Evolutionary conservation across 1,140 invertebrate species (phyloP).

Genomic region (Bombus waltoni): DNA sequence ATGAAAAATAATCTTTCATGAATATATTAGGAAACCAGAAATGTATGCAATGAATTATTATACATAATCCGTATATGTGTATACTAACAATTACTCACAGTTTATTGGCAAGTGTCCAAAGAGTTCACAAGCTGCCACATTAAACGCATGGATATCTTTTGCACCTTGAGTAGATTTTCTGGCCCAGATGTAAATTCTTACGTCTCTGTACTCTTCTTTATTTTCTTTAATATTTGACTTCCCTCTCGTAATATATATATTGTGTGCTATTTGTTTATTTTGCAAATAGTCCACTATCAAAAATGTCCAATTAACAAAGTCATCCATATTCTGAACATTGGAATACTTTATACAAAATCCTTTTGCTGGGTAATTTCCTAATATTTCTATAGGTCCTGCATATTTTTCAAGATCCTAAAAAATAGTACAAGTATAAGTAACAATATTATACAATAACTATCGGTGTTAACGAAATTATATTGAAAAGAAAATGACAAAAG

Average conservation of each 20-base stretch:
- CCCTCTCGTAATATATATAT: slow-evolving; percentile 86
- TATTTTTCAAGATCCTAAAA: slow-evolving; percentile 83
- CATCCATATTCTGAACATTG: slow-evolving; percentile 72
- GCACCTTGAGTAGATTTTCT: slow-evolving; percentile 82
- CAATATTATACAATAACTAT: background rate
- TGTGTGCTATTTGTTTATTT: slow-evolving; percentile 86
- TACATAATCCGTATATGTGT: background rate
- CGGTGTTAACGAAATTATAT: background rate
- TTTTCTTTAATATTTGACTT: slow-evolving; percentile 64
- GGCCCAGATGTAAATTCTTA: slow-evolving; percentile 87
- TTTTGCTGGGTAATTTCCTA: slow-evolving; percentile 84
- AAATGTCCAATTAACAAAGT: slow-evolving; percentile 77
- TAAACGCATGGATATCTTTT: slow-evolving; percentile 84
- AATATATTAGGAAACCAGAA: background rate
- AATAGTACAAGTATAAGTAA: slow-evolving; percentile 30
- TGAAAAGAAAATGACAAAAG: background rate
- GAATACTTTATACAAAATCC: slow-evolving; percentile 86
- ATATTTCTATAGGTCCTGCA: slow-evolving; percentile 80
- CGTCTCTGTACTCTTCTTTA: slow-evolving; percentile 69
- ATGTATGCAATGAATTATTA: too few species aligned
- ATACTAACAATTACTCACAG: slow-evolving; percentile 80
- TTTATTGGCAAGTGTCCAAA: slow-evolving; percentile 87
- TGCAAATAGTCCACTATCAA: slow-evolving; percentile 83
- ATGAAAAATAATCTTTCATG: too few species aligned
- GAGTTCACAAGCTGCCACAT: slow-evolving; percentile 86